Evolutionary conservation across 1,140 invertebrate species (phyloP), one percentile per base, ranked within the genome.

Genomic region (Panulirus ornatus): DNA sequence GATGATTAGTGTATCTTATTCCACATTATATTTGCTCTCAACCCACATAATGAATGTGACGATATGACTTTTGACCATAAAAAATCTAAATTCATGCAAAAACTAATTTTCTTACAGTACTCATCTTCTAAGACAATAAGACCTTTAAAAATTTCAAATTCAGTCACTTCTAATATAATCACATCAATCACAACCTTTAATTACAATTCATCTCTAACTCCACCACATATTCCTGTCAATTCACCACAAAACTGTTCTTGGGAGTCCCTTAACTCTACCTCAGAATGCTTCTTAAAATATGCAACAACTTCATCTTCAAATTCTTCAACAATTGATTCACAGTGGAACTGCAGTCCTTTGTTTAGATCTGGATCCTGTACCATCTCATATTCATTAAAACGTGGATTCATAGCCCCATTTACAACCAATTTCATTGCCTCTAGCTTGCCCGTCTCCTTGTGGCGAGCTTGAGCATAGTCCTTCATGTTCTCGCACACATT

Each of bases 401-500:
- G 93, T 9, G 93, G 88, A 63, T 92, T 92, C 92, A 92, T 92
- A 36, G 40, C 93, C 73, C 93, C 92, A 84, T 93, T 92, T 11
- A 93, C 92, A 0, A 91, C 90, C 40, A 93, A 93, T 71, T 94
- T 93, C 16, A 94, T 92, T 22, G 94, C 93, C 54, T 93, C 93
- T 40, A 91, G 92, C 63, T 93, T 92, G 22, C 93, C 93, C 44
- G 93, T 93, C n/a, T 93, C 91, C 83, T 93, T 93, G 83, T 94
- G 92, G 51, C 91, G 93, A 9, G 93, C 93, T 76, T 94, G 93
- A 47, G 93, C 93, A 93, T 94, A 95, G 76, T 94, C 92, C 34
- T 93, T 93, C 90, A 94, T 92, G 71, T 93, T 93, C 16, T 94
- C 92, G 92, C 94, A 95, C 8, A 94, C 92, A 42, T 91, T 92